These are phyloP conservation scores for Heterohyrax brucei DNA, from an alignment of 2,797 vertebrate genomes.

Conservation along the genomic window DNA sequence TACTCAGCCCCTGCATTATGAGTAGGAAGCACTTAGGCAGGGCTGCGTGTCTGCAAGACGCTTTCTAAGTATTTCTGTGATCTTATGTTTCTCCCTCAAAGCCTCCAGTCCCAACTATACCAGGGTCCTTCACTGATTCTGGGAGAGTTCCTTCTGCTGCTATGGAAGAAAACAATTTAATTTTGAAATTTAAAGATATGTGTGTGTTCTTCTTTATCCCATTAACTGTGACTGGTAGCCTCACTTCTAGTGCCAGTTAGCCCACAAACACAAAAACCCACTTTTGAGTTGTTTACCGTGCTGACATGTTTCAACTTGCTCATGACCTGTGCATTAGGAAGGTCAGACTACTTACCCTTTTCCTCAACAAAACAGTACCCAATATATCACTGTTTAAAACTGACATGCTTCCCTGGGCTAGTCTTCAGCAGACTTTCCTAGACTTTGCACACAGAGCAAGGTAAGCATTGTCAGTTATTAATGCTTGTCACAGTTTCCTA, in stretches of 20 bases:
- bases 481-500: no score
- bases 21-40: conserved; percentile 46
- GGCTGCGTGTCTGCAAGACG: not conserved
- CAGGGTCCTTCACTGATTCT: conserved; percentile 22
- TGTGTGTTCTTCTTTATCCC: not conserved
- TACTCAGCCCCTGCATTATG: conserved; percentile 54
- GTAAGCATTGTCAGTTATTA: not conserved
- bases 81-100: conserved; percentile 23
- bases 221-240: not conserved
- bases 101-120: not conserved
- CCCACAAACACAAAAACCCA: not conserved
- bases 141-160: conserved; percentile 36
- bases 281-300: conserved; percentile 5
- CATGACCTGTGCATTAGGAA: not conserved
- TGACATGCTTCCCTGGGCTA: not conserved
- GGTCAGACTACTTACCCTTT: not conserved
- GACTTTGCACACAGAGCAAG: conserved; percentile 45
- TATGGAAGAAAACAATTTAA: conserved; percentile 11
- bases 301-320: conserved; percentile 37
- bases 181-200: conserved; percentile 33
- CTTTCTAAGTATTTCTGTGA: conserved; percentile 58
- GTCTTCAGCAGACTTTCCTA: not conserved
- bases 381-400: conserved; percentile 28
- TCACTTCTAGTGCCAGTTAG: not conserved
- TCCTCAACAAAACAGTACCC: conserved; percentile 28